A percentile compares a stretch with the other conserved stretches of the same genome.
Evolutionary conservation across 2,888 invertebrate genomes (phyloP).

Genomic region (Atethmia centrago): DNA sequence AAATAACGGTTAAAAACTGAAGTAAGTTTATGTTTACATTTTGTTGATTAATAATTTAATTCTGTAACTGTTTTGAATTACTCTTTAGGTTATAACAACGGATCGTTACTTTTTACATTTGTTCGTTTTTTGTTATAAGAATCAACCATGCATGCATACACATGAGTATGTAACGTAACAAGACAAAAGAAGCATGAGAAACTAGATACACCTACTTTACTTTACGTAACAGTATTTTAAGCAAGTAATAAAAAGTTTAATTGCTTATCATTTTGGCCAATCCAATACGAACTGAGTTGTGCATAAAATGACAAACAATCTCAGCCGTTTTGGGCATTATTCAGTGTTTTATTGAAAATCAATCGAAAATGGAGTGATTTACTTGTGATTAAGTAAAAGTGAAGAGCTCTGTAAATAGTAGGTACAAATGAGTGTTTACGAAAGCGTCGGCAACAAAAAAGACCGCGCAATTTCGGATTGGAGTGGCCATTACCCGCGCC

Average conservation of each 20-base stretch:
- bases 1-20: conserved; percentile 68
- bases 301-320: conserved; percentile 33
- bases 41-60: conserved; percentile 46
- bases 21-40: conserved; percentile 59
- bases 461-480: conserved; percentile 84
- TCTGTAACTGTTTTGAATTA: conserved; percentile 49
- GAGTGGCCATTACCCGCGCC: conserved; percentile 88
- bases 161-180: background rate
- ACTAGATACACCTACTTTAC: background rate
- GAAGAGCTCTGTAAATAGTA: conserved; percentile 74
- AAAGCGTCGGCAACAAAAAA: conserved; percentile 82
- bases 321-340: conserved; percentile 38
- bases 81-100: conserved; percentile 22
- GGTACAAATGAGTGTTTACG: conserved; percentile 83
- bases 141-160: background rate
- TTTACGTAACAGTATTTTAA: background rate
- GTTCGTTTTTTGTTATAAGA: background rate
- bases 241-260: background rate
- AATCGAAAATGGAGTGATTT: conserved; percentile 60
- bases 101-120: conserved; percentile 21
- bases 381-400: conserved; percentile 71
- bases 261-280: conserved; percentile 9
- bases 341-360: conserved; percentile 50
- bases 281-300: conserved; percentile 2
- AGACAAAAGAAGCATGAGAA: background rate